Base-by-base conservation (phyloP, 2,797 vertebrate genomes). In the Hephaestus fuliginosus region DNA sequence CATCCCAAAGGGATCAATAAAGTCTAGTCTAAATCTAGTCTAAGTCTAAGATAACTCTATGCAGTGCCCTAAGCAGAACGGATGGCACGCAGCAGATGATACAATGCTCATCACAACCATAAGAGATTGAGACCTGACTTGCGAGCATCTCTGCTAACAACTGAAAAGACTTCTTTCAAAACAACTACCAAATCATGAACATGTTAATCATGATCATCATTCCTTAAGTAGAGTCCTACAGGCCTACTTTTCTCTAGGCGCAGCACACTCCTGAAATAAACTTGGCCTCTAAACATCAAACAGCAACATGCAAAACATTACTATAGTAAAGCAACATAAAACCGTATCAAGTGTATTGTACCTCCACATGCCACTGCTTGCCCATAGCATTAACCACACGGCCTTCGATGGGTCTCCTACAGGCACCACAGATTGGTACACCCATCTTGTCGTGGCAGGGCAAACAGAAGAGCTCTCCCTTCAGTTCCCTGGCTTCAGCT, bases 381-480 rank as follows among this genome's bases (percentile, higher is more conserved):
- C 98, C 98, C 98, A 99, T 99, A 60, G 98, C 98, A 51, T 99
- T 99, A 70, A 99, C 98, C 69, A 99, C 98, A 1, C 98, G 97
- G 0, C 98, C 98, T 92, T 99, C 98, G 1, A 99, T 99, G 62
- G 98, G 98, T 80, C 98, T 96, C 80, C 98, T 96, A 81, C 98
- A 99, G 7, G 98, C 98, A 1, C 98, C 98, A 25, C 98, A 99
- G 92, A 99, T 99, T 10, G 98, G 98, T 14, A 99, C 98, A 0
- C 98, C 98, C 98, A 99, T 99, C 92, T 99, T 99, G 88, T 99
- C 98, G 3, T 99, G 98, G 91, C 98, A 99, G 0, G 98, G 98
- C 87, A 99, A 94, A 93, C 98, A 99, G 89, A 96, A 99, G 18
- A 99, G 95, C 79, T 99, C 98, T 74, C 98, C 98, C 88, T 99